Evolutionary conservation across 1,140 invertebrate genomes (phyloP).

Genomic region (Drosophila ohnishii): DNA sequence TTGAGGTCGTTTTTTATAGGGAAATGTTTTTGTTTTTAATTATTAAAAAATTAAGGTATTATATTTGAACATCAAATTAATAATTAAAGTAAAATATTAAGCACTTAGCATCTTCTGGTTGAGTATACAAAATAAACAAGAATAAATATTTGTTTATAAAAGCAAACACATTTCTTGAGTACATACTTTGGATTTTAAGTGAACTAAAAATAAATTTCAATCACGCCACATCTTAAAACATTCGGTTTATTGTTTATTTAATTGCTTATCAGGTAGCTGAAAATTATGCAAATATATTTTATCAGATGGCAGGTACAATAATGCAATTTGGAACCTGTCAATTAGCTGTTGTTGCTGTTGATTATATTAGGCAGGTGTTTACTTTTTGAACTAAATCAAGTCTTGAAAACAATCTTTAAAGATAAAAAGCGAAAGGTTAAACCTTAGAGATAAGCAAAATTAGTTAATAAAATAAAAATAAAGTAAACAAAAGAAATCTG

Average conservation of each 20-base stretch:
- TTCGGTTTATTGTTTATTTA: conserved; percentile 12
- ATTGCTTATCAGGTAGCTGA: conserved; percentile 27
- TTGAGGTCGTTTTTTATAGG: conserved; percentile 20
- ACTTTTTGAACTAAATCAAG: conserved; percentile 4
- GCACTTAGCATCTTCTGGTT: neutral
- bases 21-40: conserved; percentile 17
- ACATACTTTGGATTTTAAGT: conserved; percentile 9
- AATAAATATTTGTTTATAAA: neutral
- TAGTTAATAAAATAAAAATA: neutral
- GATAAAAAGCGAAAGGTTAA: neutral
- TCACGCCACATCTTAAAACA: conserved; percentile 24
- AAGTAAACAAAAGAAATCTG: neutral
- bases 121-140: neutral
- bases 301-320: conserved; percentile 35
- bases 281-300: conserved; percentile 46
- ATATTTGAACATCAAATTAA: neutral
- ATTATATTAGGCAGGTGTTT: conserved; percentile 23
- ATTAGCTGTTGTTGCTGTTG: conserved; percentile 20
- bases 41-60: neutral
- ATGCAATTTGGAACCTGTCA: conserved; percentile 39
- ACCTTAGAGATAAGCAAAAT: neutral
- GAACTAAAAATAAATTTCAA: conserved; percentile 31
- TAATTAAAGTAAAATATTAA: neutral
- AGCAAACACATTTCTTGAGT: conserved; percentile 9
- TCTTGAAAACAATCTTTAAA: neutral